Base-by-base conservation (phyloP, 2,888 invertebrate species). In the Tachina fera region DNA sequence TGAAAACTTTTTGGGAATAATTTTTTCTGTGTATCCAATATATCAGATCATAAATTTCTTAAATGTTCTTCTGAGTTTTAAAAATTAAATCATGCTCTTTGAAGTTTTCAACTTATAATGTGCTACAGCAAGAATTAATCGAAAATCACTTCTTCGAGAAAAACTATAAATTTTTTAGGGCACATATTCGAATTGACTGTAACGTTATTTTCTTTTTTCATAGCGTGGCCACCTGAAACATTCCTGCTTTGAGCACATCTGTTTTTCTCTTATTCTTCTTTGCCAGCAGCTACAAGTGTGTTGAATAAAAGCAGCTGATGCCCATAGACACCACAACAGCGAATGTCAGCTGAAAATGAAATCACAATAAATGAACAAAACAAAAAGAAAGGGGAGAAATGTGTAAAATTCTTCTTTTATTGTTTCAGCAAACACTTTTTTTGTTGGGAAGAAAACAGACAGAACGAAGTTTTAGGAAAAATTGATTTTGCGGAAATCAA, bases 401-500 rank as follows among this genome's bases (percentile, higher is more conserved):
- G 22, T 63, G 41, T 72, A 65, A 71, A 58, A 41, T 9, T 61
- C 51, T 80, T 71, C 47, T 82, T 70, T 41, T 68, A 49, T 61
- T 65, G 41, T 83, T 79, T 74, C 65, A 63, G 68, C 70, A 84
- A 79, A 76, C 39, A 45, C 51, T 75, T 70, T 72, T 71, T 77
- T 78, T 71, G 74, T 71, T 79, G 19, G 19, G 70, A 65, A 72
- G 71, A 77, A 77, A 60, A 83, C 71, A 67, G 70, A 71, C 76
- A 53, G 71, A 31, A 31, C 31, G 31, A 51, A 71, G 22, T 65
- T 78, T 78, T 63, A 9, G 19, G 65, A 72, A 76, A 77, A 84
- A 81, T 84, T 81, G 84, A 84, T 81, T 84, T 81, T 84, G 76
- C 80, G 84, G 79, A 81, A 60, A 67, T 43, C 71, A 71, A 61